Evolutionary conservation across 2,113 vertebrate species (phyloP).

Genomic region (Leptodactylus fuscus): DNA sequence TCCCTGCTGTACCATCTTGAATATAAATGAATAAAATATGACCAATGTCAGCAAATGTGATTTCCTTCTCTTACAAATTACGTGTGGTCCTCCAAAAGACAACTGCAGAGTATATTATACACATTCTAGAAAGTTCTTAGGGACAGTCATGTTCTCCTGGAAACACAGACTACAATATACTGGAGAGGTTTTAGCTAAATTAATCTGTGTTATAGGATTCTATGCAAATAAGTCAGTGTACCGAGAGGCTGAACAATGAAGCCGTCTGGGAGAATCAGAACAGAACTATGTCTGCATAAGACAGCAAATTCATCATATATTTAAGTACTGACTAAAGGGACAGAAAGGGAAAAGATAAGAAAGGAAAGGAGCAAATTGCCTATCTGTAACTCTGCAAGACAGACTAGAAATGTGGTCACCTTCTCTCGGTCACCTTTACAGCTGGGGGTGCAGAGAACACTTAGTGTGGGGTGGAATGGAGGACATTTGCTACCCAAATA

Average conservation of each 20-base stretch:
- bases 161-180: not conserved
- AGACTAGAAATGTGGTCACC: no score
- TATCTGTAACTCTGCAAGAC: no score
- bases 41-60: slow-evolving; percentile 73
- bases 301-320: not conserved
- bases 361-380: no score
- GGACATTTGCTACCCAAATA: no score
- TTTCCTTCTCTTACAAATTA: slow-evolving; percentile 64
- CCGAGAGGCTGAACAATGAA: not conserved
- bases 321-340: not conserved
- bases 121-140: not conserved
- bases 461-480: no score
- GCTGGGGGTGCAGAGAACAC: no score
- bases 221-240: not conserved
- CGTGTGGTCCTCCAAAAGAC: slow-evolving; percentile 19
- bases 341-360: no score
- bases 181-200: not conserved
- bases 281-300: not conserved
- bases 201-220: not conserved
- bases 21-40: slow-evolving; percentile 78
- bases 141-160: not conserved
- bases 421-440: no score
- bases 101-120: not conserved
- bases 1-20: slow-evolving; percentile 77
- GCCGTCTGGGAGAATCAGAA: not conserved